Evolutionary conservation across 2,113 vertebrate species (phyloP).

Genomic region (Albula goreensis): DNA sequence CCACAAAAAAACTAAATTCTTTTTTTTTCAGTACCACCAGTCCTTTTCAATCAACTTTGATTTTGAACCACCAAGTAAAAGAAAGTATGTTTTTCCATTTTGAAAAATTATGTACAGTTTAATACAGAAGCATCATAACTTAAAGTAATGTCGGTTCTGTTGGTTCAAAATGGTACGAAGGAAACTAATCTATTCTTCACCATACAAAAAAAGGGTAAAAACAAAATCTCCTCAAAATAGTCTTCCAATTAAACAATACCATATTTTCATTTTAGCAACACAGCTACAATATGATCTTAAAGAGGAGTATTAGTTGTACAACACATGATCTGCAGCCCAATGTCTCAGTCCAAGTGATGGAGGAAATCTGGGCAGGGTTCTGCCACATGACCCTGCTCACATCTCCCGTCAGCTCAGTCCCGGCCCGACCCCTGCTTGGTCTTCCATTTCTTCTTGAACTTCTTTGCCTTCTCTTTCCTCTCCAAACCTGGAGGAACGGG

Average conservation of each 20-base stretch:
- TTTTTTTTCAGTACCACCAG: too few relatives aligned
- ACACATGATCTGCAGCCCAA: background rate
- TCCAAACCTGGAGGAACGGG: constrained; percentile 63
- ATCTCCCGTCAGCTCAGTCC: constrained; percentile 33
- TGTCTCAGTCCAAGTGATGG: background rate
- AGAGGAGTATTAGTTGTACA: background rate
- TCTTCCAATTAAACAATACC: background rate
- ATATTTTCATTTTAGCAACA: background rate
- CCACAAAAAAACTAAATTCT: too few relatives aligned
- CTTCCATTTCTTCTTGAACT: constrained; percentile 77
- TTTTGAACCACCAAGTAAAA: background rate
- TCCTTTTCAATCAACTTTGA: background rate
- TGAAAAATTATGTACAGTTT: background rate
- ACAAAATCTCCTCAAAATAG: background rate
- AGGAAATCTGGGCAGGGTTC: background rate
- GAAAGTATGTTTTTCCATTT: background rate
- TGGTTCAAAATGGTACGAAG: background rate
- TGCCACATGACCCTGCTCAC: background rate
- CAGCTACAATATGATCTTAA: background rate
- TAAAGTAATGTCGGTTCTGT: too few relatives aligned
- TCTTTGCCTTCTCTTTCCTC: constrained; percentile 74
- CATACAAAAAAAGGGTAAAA: background rate
- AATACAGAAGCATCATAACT: background rate
- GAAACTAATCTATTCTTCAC: background rate
- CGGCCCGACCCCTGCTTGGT: constrained; percentile 58